Percentiles rank a stretch among this genome's conserved stretches.
Evolutionary conservation across 2,888 invertebrate species (phyloP).

Genomic region (Helobdella robusta): DNA sequence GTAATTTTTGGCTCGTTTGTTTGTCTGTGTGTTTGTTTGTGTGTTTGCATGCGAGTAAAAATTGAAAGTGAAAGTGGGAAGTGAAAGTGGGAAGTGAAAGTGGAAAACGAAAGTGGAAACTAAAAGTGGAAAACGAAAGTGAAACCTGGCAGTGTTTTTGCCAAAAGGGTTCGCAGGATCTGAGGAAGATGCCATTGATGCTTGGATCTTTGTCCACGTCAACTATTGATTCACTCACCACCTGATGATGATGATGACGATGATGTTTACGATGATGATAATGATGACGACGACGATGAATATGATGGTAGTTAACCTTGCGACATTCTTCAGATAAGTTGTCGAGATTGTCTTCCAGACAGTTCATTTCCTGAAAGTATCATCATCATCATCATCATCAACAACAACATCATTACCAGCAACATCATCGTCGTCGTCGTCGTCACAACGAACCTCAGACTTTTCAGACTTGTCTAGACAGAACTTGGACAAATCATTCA

Average conservation of each 20-base stretch:
- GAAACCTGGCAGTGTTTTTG: constrained; percentile 71
- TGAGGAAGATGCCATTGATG: constrained; percentile 74
- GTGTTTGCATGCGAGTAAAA: not conserved
- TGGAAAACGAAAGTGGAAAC: no score
- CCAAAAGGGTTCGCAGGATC: constrained; percentile 76
- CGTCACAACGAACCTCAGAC: constrained; percentile 58
- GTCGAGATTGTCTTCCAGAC: constrained; percentile 66
- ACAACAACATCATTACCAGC: not conserved
- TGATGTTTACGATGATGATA: no score
- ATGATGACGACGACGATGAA: no score
- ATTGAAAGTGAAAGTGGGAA: no score
- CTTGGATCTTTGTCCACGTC: constrained; percentile 75
- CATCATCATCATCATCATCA: not conserved
- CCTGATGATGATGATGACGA: no score
- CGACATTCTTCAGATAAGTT: constrained; percentile 56
- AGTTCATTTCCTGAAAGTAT: constrained; percentile 65
- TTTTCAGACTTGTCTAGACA: constrained; percentile 67
- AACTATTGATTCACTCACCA: constrained; percentile 78
- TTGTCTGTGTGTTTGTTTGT: not conserved
- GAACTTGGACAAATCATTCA: constrained; percentile 70
- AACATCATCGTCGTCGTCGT: not conserved
- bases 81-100: no score
- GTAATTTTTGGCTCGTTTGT: not conserved
- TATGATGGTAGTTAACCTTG: constrained; percentile 65
- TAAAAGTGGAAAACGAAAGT: no score